Percentiles rank a stretch among this genome's conserved stretches.
Evolutionary conservation across 2,797 vertebrate genomes (phyloP).

Genomic region (Paedocypris micromegethes): DNA sequence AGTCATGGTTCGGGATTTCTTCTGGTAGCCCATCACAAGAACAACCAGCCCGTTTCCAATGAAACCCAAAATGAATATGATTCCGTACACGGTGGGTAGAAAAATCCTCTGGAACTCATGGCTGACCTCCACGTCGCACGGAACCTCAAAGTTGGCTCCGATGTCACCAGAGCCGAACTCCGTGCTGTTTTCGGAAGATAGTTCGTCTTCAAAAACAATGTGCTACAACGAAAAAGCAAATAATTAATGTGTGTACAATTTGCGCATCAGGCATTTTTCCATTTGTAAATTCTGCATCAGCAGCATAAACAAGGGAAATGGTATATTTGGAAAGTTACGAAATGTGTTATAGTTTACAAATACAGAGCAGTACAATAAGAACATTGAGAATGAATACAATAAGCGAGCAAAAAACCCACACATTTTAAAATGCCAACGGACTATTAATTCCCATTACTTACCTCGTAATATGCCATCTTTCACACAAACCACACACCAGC

Average conservation of each 20-base stretch:
- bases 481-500: slow-evolving; percentile 5
- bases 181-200: slow-evolving; percentile 69
- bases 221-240: slow-evolving; percentile 52
- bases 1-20: slow-evolving; percentile 87
- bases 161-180: slow-evolving; percentile 76
- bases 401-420: background rate
- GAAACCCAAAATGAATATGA: slow-evolving; percentile 90
- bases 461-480: slow-evolving; percentile 72
- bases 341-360: too few species aligned
- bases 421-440: too few species aligned
- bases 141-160: slow-evolving; percentile 67
- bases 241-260: background rate
- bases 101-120: slow-evolving; percentile 81
- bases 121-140: slow-evolving; percentile 75
- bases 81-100: slow-evolving; percentile 83
- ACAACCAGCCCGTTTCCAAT: slow-evolving; percentile 95
- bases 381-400: too few species aligned
- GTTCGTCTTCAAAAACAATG: slow-evolving; percentile 54
- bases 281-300: too few species aligned
- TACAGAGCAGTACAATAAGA: too few species aligned
- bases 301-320: too few species aligned
- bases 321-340: too few species aligned
- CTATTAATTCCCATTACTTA: slow-evolving; percentile 48
- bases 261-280: too few species aligned
- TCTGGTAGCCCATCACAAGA: slow-evolving; percentile 91